Conservation (phyloP, 2,113 vertebrate genomes). For the Pteruthius melanotis region DNA sequence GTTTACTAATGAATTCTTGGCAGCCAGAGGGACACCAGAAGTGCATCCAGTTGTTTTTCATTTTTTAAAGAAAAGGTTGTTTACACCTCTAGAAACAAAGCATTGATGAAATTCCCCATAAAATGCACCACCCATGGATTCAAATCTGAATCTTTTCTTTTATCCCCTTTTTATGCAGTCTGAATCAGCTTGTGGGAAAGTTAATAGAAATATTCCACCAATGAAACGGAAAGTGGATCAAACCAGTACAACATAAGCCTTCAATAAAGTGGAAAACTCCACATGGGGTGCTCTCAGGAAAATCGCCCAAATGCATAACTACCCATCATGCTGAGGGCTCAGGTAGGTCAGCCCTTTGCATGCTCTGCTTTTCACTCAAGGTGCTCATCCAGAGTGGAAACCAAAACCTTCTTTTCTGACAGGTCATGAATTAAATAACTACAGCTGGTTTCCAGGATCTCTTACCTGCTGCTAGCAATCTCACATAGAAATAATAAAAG, state of each 20-base stretch:
- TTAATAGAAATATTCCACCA: not conserved
- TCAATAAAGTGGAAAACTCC: not conserved
- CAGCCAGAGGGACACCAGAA: not conserved
- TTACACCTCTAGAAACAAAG: not conserved
- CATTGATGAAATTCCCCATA: not conserved
- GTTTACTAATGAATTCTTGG: not conserved
- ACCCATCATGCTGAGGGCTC: not conserved
- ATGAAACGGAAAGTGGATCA: not conserved
- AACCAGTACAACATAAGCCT: not conserved
- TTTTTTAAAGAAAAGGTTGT: not conserved
- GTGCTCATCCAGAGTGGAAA: not conserved
- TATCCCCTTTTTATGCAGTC: not conserved
- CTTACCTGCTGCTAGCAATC: not conserved
- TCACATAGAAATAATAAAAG: not conserved
- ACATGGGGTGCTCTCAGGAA: not conserved
- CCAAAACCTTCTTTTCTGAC: not conserved
- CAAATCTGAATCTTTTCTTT: not conserved
- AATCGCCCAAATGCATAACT: not conserved
- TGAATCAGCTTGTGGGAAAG: not conserved
- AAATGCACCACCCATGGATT: not conserved
- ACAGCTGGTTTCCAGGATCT: not conserved
- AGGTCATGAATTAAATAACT: conserved; percentile 7
- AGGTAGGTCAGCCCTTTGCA: not conserved
- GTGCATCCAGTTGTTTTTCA: not conserved
- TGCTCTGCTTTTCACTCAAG: not conserved